Conservation (phyloP, 2,797 vertebrate species). For the Gallinago stenura region DNA sequence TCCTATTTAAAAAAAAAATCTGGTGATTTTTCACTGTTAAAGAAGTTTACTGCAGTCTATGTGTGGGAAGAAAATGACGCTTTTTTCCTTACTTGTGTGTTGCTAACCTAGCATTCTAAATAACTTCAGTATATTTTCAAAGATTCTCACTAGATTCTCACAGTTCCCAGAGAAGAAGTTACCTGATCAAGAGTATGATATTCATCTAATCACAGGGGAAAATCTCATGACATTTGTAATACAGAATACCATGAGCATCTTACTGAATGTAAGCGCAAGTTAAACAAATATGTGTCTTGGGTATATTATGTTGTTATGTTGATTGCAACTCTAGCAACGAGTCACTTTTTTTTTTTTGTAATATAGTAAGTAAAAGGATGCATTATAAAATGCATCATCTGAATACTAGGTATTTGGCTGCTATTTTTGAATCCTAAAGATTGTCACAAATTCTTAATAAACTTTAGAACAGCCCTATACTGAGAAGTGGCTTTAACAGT, state of each 20-base stretch:
- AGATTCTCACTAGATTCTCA: not conserved
- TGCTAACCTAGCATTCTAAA: not conserved
- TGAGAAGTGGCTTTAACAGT: not conserved
- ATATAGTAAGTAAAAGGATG: not conserved
- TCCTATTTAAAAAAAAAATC: not conserved
- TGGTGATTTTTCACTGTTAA: conserved; percentile 1
- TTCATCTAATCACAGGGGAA: not conserved
- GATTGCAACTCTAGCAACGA: not conserved
- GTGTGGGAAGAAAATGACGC: not conserved
- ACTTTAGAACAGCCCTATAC: not conserved
- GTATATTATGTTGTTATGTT: not conserved
- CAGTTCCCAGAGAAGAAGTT: not conserved
- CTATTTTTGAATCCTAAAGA: not conserved
- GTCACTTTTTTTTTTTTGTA: too few relatives aligned
- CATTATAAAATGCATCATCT: not conserved
- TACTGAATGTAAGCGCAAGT: not conserved
- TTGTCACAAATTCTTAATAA: not conserved
- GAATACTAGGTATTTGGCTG: not conserved
- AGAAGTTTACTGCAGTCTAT: not conserved
- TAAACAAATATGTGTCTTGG: not conserved
- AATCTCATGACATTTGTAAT: not conserved
- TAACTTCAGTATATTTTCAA: not conserved
- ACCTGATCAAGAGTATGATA: not conserved
- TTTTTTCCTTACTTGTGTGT: not conserved
- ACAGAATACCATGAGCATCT: not conserved